Evolutionary conservation across 1,140 invertebrate species (phyloP).

Genomic region (Drosophila lacteicornis): DNA sequence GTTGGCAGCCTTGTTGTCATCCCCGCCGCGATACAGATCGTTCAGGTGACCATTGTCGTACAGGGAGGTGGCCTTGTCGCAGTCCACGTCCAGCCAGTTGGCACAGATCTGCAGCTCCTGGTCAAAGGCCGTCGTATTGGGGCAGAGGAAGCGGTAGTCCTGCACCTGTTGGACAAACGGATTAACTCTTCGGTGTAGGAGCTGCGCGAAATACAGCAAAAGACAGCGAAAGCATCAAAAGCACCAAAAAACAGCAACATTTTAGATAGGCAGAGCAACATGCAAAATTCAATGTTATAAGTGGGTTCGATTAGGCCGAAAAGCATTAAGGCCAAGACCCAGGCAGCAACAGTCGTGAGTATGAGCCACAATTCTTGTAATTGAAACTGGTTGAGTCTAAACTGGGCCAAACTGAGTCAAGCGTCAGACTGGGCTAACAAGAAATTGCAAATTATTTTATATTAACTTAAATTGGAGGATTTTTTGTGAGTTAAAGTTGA

Average conservation of each 20-base stretch:
- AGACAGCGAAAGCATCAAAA: constrained; percentile 55
- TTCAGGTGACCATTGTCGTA: constrained; percentile 92
- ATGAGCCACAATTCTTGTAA: constrained; percentile 3
- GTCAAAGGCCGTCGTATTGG: constrained; percentile 96
- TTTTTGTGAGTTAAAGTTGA: too few relatives aligned
- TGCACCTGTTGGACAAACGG: constrained; percentile 87
- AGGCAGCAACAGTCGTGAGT: constrained; percentile 18
- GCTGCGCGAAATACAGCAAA: constrained; percentile 56
- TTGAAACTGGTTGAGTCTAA: constrained; percentile 21
- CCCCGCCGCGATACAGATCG: constrained; percentile 90
- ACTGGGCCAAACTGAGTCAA: constrained; percentile 3
- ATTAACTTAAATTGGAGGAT: neutral
- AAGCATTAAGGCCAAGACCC: constrained; percentile 35
- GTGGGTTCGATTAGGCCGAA: constrained; percentile 33
- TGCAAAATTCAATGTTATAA: constrained; percentile 76
- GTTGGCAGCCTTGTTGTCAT: constrained; percentile 87
- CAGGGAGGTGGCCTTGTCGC: constrained; percentile 91
- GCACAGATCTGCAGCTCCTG: constrained; percentile 96
- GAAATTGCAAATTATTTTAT: neutral
- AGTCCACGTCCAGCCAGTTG: constrained; percentile 95
- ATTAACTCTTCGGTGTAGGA: constrained; percentile 78
- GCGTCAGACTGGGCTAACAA: neutral
- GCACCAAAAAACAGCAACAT: constrained; percentile 64
- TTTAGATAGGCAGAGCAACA: constrained; percentile 77
- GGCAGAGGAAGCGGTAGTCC: constrained; percentile 94